These are phyloP conservation scores for Botia almorhae DNA, from an alignment of 2,797 vertebrate genomes.

Conservation along the genomic window DNA sequence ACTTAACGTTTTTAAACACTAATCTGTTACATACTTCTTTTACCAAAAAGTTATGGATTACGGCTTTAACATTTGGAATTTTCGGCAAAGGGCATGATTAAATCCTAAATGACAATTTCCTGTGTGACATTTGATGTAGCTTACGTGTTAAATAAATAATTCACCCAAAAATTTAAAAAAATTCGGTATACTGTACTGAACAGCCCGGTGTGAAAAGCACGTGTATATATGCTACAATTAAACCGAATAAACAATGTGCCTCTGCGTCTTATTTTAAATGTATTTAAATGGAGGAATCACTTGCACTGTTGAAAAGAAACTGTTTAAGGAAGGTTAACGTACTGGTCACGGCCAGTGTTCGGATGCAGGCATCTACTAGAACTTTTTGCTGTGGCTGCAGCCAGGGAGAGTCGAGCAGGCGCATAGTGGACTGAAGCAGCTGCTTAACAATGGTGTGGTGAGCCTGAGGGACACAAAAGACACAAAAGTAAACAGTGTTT, in stretches of 20 bases:
- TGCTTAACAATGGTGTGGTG: conserved; percentile 92
- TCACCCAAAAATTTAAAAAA: not conserved
- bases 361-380: conserved; percentile 91
- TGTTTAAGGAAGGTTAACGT: conserved; percentile 53
- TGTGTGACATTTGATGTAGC: not conserved
- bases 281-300: not conserved
- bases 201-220: not conserved
- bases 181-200: not conserved
- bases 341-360: conserved; percentile 88
- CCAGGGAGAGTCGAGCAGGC: conserved; percentile 93
- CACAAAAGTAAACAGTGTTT: not conserved
- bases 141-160: not conserved
- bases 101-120: too few species aligned
- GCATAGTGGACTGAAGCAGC: conserved; percentile 87
- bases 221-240: not conserved
- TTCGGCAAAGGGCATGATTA: not conserved
- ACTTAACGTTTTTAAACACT: too few species aligned
- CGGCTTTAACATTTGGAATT: too few species aligned
- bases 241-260: not conserved
- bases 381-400: conserved; percentile 89
- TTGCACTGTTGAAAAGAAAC: not conserved
- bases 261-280: not conserved
- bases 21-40: too few species aligned
- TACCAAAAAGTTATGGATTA: too few species aligned
- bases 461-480: conserved; percentile 74